A percentile compares a stretch with the other conserved stretches of the same genome.
Conservation (phyloP, 1,140 invertebrate species). For the Sycophila sp. region DNA sequence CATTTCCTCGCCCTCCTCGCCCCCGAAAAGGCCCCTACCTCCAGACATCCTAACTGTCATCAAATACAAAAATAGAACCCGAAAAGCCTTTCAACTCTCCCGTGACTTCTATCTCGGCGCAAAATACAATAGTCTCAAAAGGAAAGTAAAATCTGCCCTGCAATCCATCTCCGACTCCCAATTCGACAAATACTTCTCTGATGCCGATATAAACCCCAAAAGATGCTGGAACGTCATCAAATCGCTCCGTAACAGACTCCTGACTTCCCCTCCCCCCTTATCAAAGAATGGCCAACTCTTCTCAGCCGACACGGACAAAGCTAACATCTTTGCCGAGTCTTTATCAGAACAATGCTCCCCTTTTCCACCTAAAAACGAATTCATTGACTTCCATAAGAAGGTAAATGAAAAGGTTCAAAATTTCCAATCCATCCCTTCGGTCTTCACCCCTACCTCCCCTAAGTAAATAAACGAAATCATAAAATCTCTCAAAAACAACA, state of each 20-base stretch:
- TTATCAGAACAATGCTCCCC: not conserved
- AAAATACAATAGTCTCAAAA: not conserved
- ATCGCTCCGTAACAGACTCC: not conserved
- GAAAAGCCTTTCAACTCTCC: not conserved
- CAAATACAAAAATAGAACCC: not conserved
- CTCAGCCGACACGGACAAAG: not conserved
- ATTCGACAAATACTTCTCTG: not conserved
- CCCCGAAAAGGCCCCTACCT: not conserved
- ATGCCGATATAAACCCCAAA: not conserved
- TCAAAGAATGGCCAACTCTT: too few species aligned
- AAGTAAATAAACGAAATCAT: not conserved
- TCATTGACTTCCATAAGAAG: not conserved
- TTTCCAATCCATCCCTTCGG: not conserved
- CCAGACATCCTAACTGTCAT: not conserved
- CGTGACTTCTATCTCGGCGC: not conserved
- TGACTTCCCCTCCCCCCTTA: not conserved
- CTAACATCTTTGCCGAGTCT: not conserved
- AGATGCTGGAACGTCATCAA: not conserved
- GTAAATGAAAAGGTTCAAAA: not conserved
- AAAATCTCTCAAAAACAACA: not conserved
- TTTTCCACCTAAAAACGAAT: not conserved
- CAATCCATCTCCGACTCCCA: not conserved
- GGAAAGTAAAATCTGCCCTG: not conserved
- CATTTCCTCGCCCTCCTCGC: not conserved
- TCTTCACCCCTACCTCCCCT: not conserved